These are phyloP conservation scores for Drusus annulatus DNA, from an alignment of 1,140 invertebrate genomes.

Conservation along the genomic window DNA sequence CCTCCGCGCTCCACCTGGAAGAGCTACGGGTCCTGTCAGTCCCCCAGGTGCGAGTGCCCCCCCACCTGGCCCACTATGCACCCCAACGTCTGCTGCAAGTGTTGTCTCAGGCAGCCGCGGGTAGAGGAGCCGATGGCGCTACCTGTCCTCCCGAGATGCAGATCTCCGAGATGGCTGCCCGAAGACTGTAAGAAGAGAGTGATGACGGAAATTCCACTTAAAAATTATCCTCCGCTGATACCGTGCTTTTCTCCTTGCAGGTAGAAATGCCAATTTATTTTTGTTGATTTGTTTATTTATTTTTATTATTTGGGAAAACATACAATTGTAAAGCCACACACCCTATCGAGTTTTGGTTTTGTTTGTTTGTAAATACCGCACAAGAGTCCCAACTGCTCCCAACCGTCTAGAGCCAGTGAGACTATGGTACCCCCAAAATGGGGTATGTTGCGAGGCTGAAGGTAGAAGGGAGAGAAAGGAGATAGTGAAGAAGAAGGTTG, in stretches of 20 bases:
- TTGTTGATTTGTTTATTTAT: too few species aligned
- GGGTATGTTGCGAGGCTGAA: too few species aligned
- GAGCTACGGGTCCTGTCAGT: background rate
- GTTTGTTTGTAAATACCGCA: too few species aligned
- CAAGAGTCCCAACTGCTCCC: too few species aligned
- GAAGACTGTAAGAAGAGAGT: conserved; percentile 4
- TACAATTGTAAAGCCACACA: too few species aligned
- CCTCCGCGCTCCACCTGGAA: conserved; percentile 8
- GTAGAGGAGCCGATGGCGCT: background rate
- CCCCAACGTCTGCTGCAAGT: background rate
- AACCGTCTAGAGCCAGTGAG: too few species aligned
- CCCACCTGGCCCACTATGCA: conserved; percentile 18
- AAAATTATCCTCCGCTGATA: conserved; percentile 16
- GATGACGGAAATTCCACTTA: background rate
- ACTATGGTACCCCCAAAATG: too few species aligned
- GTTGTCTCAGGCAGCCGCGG: background rate
- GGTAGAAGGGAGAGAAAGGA: too few species aligned
- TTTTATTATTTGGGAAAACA: too few species aligned
- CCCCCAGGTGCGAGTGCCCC: background rate
- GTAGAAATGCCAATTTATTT: too few species aligned
- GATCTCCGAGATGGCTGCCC: background rate
- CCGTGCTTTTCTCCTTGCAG: conserved; percentile 1
- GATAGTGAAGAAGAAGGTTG: too few species aligned
- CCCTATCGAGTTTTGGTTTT: too few species aligned
- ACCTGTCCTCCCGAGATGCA: background rate